Conservation (phyloP, 2,797 vertebrate genomes). For the Uromys caudimaculatus region DNA sequence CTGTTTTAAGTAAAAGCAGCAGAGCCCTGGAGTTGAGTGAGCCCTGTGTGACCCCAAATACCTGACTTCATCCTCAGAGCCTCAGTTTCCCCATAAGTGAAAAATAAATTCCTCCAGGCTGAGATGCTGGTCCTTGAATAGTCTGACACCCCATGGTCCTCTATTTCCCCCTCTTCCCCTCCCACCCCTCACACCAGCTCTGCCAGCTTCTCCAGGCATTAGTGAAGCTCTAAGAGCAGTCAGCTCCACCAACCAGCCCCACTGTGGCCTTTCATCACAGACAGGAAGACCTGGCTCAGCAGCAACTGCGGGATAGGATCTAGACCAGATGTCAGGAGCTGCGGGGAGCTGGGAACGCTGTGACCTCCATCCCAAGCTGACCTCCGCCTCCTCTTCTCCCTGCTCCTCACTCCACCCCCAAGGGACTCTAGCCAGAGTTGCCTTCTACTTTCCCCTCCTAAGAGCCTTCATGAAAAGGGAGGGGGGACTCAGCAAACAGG, state of each 20-base stretch:
- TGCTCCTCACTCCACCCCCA: constrained; percentile 67
- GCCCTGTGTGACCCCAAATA: neutral
- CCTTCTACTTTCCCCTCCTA: neutral
- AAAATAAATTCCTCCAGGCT: neutral
- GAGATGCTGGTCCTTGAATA: neutral
- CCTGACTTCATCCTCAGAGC: neutral
- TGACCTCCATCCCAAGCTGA: constrained; percentile 84
- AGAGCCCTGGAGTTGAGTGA: fast-evolving
- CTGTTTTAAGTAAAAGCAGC: neutral
- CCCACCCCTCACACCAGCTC: neutral
- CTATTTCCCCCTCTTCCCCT: fast-evolving
- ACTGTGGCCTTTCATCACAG: constrained; percentile 79
- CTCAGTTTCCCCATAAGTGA: constrained; percentile 1
- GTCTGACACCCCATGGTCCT: neutral
- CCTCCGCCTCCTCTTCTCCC: neutral
- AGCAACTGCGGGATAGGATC: constrained; percentile 72
- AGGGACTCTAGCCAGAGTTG: constrained; percentile 71
- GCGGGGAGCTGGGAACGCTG: constrained; percentile 90
- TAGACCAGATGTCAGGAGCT: constrained; percentile 89
- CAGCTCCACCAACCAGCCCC: neutral
- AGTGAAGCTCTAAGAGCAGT: neutral
- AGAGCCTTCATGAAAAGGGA: neutral
- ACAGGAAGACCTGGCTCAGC: constrained; percentile 86
- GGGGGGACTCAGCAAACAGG: neutral
- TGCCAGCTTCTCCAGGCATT: neutral